phyloP scores from a whole-genome alignment of 2,797 vertebrate species.

The Liasis olivaceus region DNA sequence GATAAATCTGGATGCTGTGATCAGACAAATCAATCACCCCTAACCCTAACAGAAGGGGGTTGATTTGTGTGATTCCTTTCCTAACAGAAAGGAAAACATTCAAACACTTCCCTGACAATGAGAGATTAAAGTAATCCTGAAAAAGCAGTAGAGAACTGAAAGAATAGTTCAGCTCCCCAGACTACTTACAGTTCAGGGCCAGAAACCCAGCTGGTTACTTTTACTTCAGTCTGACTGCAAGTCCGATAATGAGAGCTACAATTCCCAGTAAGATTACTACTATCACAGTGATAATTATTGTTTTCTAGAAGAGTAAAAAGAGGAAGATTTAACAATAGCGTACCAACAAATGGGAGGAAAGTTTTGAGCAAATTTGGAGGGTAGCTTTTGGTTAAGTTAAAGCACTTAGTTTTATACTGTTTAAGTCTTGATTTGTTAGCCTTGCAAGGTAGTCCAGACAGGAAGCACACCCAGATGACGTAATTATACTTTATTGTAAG shows the following conservation, averaged over 20 bases:
- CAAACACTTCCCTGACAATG: neutral
- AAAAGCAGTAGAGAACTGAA: neutral
- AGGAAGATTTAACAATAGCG: neutral
- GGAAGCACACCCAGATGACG: neutral
- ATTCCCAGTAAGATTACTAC: conserved; percentile 81
- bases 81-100: neutral
- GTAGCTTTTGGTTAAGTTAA: neutral
- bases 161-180: neutral
- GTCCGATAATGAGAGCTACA: conserved; percentile 88
- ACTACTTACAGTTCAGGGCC: conserved; percentile 70
- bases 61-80: no score
- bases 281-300: conserved; percentile 83
- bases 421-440: neutral
- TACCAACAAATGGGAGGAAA: neutral
- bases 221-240: conserved; percentile 82
- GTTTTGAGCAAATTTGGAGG: neutral
- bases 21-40: neutral
- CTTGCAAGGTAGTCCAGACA: neutral
- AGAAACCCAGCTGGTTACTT: conserved; percentile 47
- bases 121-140: neutral
- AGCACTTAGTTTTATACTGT: neutral
- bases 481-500: neutral
- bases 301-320: conserved; percentile 80
- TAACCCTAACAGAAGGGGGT: neutral
- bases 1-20: neutral